phyloP scores from a whole-genome alignment of 2,888 invertebrate species.

The Microplitis manilae region DNA sequence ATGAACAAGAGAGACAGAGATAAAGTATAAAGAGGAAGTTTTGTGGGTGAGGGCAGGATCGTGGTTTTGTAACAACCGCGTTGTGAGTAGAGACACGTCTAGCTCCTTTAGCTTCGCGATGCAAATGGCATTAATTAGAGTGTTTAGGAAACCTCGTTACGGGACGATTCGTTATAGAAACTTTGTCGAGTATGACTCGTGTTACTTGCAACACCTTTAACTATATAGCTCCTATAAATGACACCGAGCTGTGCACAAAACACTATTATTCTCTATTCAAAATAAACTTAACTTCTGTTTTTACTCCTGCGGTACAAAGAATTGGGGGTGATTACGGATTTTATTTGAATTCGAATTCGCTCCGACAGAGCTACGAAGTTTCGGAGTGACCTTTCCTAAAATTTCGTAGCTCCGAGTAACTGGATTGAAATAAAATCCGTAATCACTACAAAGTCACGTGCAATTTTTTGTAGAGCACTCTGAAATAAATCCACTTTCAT shows the following conservation, averaged over 20 bases:
- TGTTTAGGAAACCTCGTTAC: slow-evolving; percentile 57
- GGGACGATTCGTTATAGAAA: slow-evolving; percentile 52
- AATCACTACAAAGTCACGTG: too few relatives aligned
- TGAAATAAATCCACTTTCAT: too few relatives aligned
- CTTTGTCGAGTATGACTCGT: slow-evolving; percentile 37
- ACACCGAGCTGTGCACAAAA: not conserved
- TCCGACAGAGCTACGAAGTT: too few relatives aligned
- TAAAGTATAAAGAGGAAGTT: not conserved
- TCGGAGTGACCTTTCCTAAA: too few relatives aligned
- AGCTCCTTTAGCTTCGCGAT: slow-evolving; percentile 23
- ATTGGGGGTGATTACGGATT: too few relatives aligned
- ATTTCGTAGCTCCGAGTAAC: too few relatives aligned
- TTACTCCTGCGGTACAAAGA: not conserved
- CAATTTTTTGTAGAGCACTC: too few relatives aligned
- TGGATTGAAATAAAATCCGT: too few relatives aligned
- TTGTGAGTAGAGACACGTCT: slow-evolving; percentile 21
- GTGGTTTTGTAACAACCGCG: slow-evolving; percentile 40
- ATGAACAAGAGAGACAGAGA: not conserved
- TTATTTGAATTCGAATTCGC: too few relatives aligned
- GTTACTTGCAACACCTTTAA: not conserved
- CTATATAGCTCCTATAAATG: not conserved
- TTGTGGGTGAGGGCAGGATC: slow-evolving; percentile 5
- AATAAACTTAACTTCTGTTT: not conserved
- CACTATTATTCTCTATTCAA: not conserved
- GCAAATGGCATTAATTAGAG: slow-evolving; percentile 56